Conservation (phyloP, 2,113 vertebrate species). For the Otolemur garnettii region DNA sequence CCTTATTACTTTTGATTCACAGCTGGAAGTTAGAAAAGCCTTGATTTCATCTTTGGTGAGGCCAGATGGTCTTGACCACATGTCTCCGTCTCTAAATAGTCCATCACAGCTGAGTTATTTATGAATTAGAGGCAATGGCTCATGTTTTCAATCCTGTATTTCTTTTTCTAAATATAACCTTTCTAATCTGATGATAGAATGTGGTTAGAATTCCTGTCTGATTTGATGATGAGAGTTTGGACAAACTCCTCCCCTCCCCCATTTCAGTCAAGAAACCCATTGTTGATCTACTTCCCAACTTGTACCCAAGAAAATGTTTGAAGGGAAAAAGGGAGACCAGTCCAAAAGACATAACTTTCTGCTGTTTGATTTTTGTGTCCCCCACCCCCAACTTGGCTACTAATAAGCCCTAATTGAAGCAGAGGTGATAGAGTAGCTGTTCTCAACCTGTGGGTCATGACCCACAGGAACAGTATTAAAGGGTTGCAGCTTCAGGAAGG, state of each 20-base stretch:
- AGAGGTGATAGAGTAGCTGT: neutral
- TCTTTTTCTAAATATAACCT: conserved; percentile 3
- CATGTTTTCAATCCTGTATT: neutral
- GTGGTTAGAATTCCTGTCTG: conserved; percentile 8
- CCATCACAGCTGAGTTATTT: conserved; percentile 6
- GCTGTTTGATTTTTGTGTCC: conserved; percentile 19
- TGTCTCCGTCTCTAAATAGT: conserved; percentile 25
- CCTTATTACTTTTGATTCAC: conserved; percentile 55
- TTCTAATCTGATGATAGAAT: conserved; percentile 36
- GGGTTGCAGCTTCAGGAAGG: no score
- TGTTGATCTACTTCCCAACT: conserved; percentile 32
- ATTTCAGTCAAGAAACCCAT: neutral
- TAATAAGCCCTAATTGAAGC: conserved; percentile 37
- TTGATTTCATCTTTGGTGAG: conserved; percentile 40
- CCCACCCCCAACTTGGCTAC: neutral
- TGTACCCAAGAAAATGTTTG: conserved; percentile 4
- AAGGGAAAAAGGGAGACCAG: conserved; percentile 37
- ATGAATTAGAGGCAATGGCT: neutral
- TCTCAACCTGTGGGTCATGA: no score
- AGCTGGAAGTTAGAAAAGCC: conserved; percentile 30
- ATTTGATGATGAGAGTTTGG: neutral
- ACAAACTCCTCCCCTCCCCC: neutral
- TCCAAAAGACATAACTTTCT: conserved; percentile 56
- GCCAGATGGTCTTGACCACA: neutral
- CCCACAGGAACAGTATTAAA: no score